A percentile compares a stretch with the other conserved stretches of the same genome.
These are phyloP conservation scores for Tetragonisca angustula DNA, from an alignment of 2,888 invertebrate species.

Conservation along the genomic window DNA sequence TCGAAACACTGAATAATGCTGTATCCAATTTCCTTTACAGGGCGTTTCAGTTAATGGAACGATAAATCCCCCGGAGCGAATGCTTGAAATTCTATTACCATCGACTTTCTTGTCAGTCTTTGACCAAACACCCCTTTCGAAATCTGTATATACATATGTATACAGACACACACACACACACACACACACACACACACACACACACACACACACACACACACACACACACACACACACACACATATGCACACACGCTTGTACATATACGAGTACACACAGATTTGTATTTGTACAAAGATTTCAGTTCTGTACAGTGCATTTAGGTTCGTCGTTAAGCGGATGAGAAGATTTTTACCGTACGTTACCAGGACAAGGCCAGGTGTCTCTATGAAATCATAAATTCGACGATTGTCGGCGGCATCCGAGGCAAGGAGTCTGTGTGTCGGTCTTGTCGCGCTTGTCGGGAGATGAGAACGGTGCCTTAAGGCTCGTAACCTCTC, in stretches of 20 bases:
- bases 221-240: too few species aligned
- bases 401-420: conserved; percentile 64
- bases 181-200: too few species aligned
- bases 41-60: conserved; percentile 26
- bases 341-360: background rate
- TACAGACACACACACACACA: too few species aligned
- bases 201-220: too few species aligned
- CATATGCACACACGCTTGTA: too few species aligned
- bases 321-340: background rate
- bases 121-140: background rate
- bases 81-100: conserved; percentile 5
- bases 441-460: conserved; percentile 74
- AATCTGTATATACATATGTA: background rate
- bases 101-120: conserved; percentile 14
- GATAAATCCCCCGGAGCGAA: conserved; percentile 14
- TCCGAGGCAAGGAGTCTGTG: conserved; percentile 52
- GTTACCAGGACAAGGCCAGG: background rate
- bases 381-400: conserved; percentile 63
- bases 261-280: too few species aligned
- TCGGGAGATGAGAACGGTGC: conserved; percentile 78
- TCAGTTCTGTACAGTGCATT: background rate
- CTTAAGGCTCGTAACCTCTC: conserved; percentile 76
- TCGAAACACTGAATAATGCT: conserved; percentile 33
- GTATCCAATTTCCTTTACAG: conserved; percentile 45
- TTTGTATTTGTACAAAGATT: background rate